Percentiles rank a stretch among this genome's conserved stretches.
Evolutionary conservation across 1,140 invertebrate genomes (phyloP).

Genomic region (Sipha flava): DNA sequence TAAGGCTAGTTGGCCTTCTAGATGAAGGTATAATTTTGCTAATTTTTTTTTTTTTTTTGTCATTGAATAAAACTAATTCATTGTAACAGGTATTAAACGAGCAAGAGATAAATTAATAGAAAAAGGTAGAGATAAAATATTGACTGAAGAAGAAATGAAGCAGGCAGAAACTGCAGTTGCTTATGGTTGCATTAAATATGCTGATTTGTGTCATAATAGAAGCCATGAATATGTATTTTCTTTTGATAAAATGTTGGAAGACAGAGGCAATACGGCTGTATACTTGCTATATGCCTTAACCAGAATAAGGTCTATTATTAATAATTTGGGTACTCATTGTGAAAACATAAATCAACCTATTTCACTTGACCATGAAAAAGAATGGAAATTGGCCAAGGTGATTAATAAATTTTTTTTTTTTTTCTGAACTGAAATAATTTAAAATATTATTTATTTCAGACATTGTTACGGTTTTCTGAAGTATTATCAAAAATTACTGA

Average conservation of each 20-base stretch:
- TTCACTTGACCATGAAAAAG: constrained; percentile 77
- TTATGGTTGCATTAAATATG: constrained; percentile 98
- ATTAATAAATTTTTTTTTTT: neutral
- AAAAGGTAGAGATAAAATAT: constrained; percentile 80
- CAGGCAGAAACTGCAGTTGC: constrained; percentile 83
- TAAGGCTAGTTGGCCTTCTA: constrained; percentile 80
- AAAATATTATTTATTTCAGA: constrained; percentile 38
- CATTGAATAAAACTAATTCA: constrained; percentile 29
- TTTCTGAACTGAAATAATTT: neutral
- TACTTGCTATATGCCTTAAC: constrained; percentile 95
- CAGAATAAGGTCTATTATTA: constrained; percentile 82
- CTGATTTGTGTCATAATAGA: constrained; percentile 89
- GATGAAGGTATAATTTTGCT: constrained; percentile 66
- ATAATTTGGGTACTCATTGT: constrained; percentile 60
- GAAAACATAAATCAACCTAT: constrained; percentile 54
- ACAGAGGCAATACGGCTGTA: constrained; percentile 97
- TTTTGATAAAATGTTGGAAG: constrained; percentile 98
- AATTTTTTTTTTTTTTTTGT: neutral
- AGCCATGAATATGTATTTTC: constrained; percentile 96
- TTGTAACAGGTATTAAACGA: constrained; percentile 58
- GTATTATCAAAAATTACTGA: constrained; percentile 72
- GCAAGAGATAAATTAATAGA: constrained; percentile 79
- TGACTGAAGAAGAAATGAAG: constrained; percentile 74
- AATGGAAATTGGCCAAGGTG: constrained; percentile 89
- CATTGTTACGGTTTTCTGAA: constrained; percentile 77